Evolutionary conservation across 2,888 invertebrate species (phyloP), one percentile per base, ranked within the genome.

Genomic region (Pristionchus exspectatus): DNA sequence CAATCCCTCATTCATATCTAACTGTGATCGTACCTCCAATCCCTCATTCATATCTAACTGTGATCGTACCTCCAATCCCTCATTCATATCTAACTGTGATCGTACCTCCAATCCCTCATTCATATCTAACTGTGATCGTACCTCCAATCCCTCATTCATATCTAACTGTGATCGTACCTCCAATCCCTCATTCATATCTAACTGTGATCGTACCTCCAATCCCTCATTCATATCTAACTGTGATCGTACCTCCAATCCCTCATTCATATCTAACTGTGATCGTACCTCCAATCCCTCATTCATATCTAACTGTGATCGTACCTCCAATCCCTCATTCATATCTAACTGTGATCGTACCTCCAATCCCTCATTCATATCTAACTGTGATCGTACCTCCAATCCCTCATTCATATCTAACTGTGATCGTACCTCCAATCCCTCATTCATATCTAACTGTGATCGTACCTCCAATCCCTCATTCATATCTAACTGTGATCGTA

Each of bases 111-210:
- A 84, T 66, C 77, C 90, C 66, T 92, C 90, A 88, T 84, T 93
- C 92, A n/a, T n/a, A n/a, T n/a, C n/a, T n/a, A n/a, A n/a, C n/a
- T 81, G 81, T 30, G 21, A 38, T 18, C 92, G 87, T 56, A 92
- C 92, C 74, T 91, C 91, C n/a, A 89, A 84, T 66, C 77, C 90
- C 66, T 92, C 90, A 88, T 84, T 93, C 92, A n/a, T n/a, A n/a
- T n/a, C n/a, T n/a, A n/a, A n/a, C n/a, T 81, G 81, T 30, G 21
- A 38, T 18, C 92, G 87, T 56, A 92, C 92, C 74, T 91, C 91
- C n/a, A 89, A 84, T 66, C 77, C 90, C 66, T 92, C 90, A 88
- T 84, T 93, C 92, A n/a, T n/a, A n/a, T n/a, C n/a, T n/a, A n/a
- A n/a, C n/a, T 81, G 81, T 30, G 21, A 38, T 18, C 92, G 87